phyloP scores from a whole-genome alignment of 2,888 invertebrate genomes.

The Matsumyia berberina region DNA sequence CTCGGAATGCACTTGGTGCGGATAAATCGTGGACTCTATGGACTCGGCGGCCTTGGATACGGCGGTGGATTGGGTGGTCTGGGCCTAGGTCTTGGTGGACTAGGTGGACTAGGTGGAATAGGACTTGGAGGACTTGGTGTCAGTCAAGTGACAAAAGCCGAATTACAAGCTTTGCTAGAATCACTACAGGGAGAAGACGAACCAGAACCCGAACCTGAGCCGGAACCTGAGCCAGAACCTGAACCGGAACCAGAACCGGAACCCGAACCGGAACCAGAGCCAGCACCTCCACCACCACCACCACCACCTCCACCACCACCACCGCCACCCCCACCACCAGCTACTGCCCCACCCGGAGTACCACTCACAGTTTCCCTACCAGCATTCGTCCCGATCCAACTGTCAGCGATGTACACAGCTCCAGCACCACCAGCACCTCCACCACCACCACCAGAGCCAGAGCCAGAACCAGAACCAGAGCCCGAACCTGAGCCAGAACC shows the following conservation, averaged over 20 bases:
- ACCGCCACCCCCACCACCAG: slow-evolving; percentile 69
- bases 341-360: slow-evolving; percentile 80
- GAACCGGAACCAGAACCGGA: slow-evolving; percentile 83
- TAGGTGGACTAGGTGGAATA: slow-evolving; percentile 61
- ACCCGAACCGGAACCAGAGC: slow-evolving; percentile 82
- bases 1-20: slow-evolving; percentile 62
- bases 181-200: slow-evolving; percentile 80
- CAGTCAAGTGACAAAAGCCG: slow-evolving; percentile 80
- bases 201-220: slow-evolving; percentile 81
- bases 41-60: slow-evolving; percentile 63
- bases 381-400: slow-evolving; percentile 83
- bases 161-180: slow-evolving; percentile 80
- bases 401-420: slow-evolving; percentile 84
- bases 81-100: slow-evolving; percentile 73
- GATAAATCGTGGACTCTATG: slow-evolving; percentile 60
- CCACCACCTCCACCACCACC: slow-evolving; percentile 60
- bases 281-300: slow-evolving; percentile 60
- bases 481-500: slow-evolving; percentile 61
- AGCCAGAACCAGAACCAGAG: slow-evolving; percentile 80
- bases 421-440: slow-evolving; percentile 82
- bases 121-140: slow-evolving; percentile 77
- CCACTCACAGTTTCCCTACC: slow-evolving; percentile 82
- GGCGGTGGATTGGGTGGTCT: slow-evolving; percentile 58
- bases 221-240: slow-evolving; percentile 84
- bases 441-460: slow-evolving; percentile 81